Percentiles rank a stretch among this genome's conserved stretches.
phyloP scores from a whole-genome alignment of 1,140 invertebrate genomes.

The Bombus pyrosoma region DNA sequence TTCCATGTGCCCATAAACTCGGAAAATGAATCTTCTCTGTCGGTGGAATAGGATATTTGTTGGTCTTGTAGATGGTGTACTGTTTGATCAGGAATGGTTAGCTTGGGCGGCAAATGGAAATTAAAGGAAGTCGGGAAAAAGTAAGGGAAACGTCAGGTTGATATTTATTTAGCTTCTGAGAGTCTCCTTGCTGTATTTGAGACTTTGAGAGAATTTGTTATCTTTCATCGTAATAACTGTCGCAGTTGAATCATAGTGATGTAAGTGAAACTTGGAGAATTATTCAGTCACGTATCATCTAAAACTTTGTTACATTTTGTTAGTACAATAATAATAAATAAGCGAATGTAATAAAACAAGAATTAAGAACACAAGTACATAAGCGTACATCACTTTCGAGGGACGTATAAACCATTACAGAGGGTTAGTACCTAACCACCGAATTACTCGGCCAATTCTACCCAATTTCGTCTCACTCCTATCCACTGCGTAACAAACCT shows the following conservation, averaged over 20 bases:
- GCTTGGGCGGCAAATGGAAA: neutral
- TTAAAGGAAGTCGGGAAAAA: neutral
- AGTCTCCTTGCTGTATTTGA: neutral
- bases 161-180: neutral
- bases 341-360: neutral
- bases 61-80: neutral
- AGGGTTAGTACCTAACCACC: neutral
- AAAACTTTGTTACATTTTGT: too few species aligned
- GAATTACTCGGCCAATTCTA: neutral
- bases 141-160: neutral
- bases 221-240: too few species aligned
- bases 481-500: neutral
- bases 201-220: neutral
- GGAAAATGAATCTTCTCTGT: neutral
- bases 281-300: too few species aligned
- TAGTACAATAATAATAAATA: too few species aligned
- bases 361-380: neutral
- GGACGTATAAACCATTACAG: neutral
- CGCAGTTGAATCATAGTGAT: too few species aligned
- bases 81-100: constrained; percentile 7
- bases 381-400: neutral
- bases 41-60: neutral
- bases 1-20: neutral
- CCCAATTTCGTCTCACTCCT: neutral
- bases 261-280: too few species aligned